Conservation (phyloP, 2,113 vertebrate species). For the Mustelus asterias region DNA sequence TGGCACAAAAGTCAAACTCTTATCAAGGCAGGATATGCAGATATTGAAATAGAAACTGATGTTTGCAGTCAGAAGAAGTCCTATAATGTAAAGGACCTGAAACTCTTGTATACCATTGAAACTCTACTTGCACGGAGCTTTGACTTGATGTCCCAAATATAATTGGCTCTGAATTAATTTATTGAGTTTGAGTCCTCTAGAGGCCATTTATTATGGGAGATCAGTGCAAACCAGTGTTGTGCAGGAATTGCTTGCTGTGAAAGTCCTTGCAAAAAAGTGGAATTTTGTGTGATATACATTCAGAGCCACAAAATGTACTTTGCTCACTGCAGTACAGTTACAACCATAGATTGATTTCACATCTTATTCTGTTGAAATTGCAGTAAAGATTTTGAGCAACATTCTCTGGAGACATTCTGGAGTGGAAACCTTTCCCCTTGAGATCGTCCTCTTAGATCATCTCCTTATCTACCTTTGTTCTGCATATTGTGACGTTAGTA, state of each 20-base stretch:
- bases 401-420: no score
- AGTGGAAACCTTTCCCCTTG: no score
- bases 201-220: neutral
- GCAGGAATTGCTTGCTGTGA: neutral
- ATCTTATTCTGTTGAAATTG: neutral
- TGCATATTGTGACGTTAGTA: no score
- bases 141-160: neutral
- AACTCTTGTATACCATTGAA: neutral
- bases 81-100: neutral
- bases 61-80: neutral
- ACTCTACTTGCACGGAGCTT: no score
- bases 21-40: neutral
- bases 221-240: neutral
- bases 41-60: neutral
- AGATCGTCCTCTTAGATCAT: no score
- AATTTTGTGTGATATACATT: neutral
- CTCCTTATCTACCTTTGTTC: no score
- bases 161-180: neutral
- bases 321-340: neutral
- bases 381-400: neutral
- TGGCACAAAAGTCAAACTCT: neutral
- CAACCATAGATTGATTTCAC: neutral
- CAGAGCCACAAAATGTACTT: neutral
- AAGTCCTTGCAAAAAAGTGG: neutral
- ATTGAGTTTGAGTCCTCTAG: neutral